Conservation (phyloP, 2,113 vertebrate genomes). For the Cinclus mexicanus region DNA sequence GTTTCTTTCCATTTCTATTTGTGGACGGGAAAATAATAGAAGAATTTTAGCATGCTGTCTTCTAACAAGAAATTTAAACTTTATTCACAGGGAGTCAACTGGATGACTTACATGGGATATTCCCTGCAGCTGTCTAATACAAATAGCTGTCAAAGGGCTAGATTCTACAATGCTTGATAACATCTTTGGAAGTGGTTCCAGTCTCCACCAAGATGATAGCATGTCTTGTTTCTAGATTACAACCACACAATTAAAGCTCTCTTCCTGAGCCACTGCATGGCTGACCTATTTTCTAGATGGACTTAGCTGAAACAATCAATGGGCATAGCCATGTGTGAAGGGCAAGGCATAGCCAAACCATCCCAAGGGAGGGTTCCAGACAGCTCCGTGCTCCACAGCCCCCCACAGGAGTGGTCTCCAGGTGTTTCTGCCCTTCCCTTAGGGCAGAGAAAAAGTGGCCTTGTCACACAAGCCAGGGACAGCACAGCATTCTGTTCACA, state of each 20-base stretch:
- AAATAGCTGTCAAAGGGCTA: background rate
- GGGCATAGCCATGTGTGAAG: constrained; percentile 16
- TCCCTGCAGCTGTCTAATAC: background rate
- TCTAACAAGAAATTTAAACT: background rate
- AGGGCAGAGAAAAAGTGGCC: background rate
- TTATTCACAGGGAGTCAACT: background rate
- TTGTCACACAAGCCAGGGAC: background rate
- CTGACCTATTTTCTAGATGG: constrained; percentile 47
- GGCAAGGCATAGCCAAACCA: background rate
- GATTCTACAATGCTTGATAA: background rate
- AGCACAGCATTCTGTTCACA: background rate
- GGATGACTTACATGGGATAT: background rate
- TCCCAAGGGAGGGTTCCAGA: background rate
- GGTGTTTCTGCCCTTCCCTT: background rate
- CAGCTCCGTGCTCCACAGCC: background rate
- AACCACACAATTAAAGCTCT: background rate
- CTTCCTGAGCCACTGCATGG: background rate
- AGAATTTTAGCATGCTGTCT: background rate
- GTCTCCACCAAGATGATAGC: background rate
- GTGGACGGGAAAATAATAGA: background rate
- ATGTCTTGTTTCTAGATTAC: constrained; percentile 11
- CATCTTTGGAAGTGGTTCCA: constrained; percentile 1
- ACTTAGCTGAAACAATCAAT: constrained; percentile 8
- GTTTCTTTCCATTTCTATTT: background rate
- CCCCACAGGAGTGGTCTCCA: background rate